Percentiles rank a stretch among this genome's conserved stretches.
Evolutionary conservation across 2,797 vertebrate species (phyloP).

Genomic region (Sphenodon punctatus): DNA sequence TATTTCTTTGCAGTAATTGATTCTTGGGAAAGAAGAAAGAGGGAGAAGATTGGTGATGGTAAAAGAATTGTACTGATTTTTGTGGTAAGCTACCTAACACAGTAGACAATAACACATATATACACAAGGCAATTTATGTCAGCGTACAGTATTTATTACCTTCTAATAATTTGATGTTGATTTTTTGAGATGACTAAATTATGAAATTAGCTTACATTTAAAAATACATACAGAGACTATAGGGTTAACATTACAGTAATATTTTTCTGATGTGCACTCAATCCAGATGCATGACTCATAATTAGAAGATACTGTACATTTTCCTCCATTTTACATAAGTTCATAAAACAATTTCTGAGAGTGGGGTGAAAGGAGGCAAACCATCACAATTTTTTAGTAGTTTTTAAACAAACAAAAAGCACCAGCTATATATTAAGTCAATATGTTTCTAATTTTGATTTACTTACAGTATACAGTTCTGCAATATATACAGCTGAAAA

Average conservation of each 20-base stretch:
- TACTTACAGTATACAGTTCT: constrained; percentile 52
- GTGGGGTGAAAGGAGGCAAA: constrained; percentile 13
- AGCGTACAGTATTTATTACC: constrained; percentile 65
- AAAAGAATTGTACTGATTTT: not conserved
- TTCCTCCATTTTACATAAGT: constrained; percentile 35
- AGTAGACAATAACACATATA: constrained; percentile 12
- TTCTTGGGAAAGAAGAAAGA: not conserved
- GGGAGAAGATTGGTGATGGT: not conserved
- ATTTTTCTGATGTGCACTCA: constrained; percentile 45
- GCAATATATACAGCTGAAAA: constrained; percentile 64
- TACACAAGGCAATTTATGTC: constrained; percentile 7
- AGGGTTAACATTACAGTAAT: constrained; percentile 49
- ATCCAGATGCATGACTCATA: constrained; percentile 67
- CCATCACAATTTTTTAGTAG: constrained; percentile 33
- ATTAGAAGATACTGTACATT: constrained; percentile 8
- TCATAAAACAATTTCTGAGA: constrained; percentile 31
- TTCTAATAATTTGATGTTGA: constrained; percentile 56
- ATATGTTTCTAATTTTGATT: constrained; percentile 44
- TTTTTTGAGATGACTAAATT: constrained; percentile 58
- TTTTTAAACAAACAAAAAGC: constrained; percentile 45
- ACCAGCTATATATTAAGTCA: constrained; percentile 52
- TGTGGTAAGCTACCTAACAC: not conserved
- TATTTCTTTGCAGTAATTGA: not conserved
- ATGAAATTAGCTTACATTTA: constrained; percentile 60
- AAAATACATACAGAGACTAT: constrained; percentile 55